Percentiles rank a stretch among this genome's conserved stretches.
These are phyloP conservation scores for Neopelma chrysocephalum DNA, from an alignment of 2,797 vertebrate genomes.

Conservation along the genomic window DNA sequence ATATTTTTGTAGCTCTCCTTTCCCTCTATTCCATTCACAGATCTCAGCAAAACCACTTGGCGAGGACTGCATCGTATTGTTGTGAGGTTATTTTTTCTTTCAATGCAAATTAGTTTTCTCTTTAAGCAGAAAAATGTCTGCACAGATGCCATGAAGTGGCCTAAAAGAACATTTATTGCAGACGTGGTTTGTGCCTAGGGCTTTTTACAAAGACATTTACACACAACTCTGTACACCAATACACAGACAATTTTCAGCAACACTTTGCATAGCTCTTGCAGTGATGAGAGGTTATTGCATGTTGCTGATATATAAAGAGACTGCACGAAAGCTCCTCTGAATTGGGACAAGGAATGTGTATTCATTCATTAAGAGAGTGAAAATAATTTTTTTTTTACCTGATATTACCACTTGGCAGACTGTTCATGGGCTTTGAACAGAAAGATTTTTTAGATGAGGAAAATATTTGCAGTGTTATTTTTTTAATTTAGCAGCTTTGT, in stretches of 20 bases:
- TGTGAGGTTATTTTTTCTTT: not conserved
- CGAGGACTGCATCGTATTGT: not conserved
- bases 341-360: not conserved
- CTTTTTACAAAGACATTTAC: not conserved
- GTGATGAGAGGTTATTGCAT: not conserved
- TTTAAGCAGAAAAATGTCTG: not conserved
- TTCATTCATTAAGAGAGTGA: not conserved
- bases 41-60: not conserved
- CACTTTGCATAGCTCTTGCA: not conserved
- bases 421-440: not conserved
- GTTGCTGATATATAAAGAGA: not conserved
- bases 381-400: not conserved
- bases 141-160: not conserved
- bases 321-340: not conserved
- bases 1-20: not conserved
- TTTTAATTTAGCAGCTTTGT: conserved; percentile 34
- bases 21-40: not conserved
- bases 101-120: not conserved
- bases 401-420: not conserved
- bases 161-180: not conserved
- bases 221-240: not conserved
- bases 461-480: not conserved
- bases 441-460: conserved; percentile 15
- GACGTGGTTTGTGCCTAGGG: not conserved
- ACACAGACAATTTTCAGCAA: not conserved